phyloP scores from a whole-genome alignment of 1,140 invertebrate species.

The Nebria ingens region DNA sequence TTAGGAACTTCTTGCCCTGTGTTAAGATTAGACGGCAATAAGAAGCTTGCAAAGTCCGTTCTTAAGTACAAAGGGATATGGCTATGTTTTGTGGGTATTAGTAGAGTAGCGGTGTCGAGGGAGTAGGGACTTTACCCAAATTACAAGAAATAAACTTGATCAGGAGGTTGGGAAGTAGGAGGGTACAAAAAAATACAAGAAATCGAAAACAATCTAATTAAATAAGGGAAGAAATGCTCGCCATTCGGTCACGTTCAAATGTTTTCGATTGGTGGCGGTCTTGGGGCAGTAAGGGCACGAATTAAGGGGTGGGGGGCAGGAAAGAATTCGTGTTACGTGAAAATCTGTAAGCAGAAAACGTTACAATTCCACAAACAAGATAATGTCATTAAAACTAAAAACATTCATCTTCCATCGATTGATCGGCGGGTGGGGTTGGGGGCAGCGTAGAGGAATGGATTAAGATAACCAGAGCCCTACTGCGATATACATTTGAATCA shows the following conservation, averaged over 20 bases:
- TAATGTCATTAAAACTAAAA: conserved; percentile 2
- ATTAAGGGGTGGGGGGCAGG: not conserved
- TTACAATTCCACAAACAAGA: conserved; percentile 2
- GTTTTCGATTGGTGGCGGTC: not conserved
- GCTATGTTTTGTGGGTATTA: no score
- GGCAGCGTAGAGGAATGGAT: no score
- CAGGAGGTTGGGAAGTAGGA: no score
- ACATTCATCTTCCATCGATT: not conserved
- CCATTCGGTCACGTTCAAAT: not conserved
- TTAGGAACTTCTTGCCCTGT: no score
- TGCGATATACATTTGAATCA: not conserved
- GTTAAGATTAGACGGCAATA: no score
- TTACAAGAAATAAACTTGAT: no score
- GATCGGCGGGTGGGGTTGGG: not conserved
- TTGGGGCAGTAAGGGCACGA: not conserved
- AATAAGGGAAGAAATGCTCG: not conserved
- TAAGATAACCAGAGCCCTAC: not conserved
- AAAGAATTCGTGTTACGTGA: not conserved
- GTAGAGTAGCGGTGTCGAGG: no score
- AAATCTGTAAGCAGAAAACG: conserved; percentile 1
- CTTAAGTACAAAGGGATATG: no score
- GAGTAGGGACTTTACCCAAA: no score
- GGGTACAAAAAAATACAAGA: no score
- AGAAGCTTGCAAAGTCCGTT: no score
- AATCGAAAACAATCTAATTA: conserved; percentile 7